Evolutionary conservation across 2,888 invertebrate genomes (phyloP).

Genomic region (Amphipyra tragopoginis): DNA sequence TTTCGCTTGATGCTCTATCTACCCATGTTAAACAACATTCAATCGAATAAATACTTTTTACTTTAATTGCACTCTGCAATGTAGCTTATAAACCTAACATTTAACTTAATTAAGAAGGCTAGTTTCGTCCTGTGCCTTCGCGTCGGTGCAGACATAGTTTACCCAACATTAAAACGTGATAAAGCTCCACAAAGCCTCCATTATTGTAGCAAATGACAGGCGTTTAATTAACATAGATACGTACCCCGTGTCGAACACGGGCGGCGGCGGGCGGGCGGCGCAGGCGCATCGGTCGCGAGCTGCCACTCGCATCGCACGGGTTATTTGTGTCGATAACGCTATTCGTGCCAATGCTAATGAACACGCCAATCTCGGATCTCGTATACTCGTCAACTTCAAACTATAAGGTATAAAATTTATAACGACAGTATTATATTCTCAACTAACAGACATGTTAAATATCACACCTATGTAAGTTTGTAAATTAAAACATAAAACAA

Average conservation of each 20-base stretch:
- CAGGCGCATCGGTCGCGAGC: conserved; percentile 59
- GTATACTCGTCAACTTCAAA: conserved; percentile 69
- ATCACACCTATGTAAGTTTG: conserved; percentile 3
- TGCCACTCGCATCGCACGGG: conserved; percentile 47
- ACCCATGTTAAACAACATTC: conserved; percentile 30
- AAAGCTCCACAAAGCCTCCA: conserved; percentile 47
- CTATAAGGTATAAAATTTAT: conserved; percentile 58
- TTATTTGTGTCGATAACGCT: conserved; percentile 74
- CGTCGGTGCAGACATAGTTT: conserved; percentile 32
- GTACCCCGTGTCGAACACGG: conserved; percentile 56
- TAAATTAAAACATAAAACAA: background rate
- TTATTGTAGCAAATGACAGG: conserved; percentile 60
- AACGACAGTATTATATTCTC: conserved; percentile 55
- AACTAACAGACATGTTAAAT: conserved; percentile 24
- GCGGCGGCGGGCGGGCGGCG: conserved; percentile 56
- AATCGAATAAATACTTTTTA: conserved; percentile 32
- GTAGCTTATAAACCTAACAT: conserved; percentile 24
- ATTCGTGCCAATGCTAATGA: conserved; percentile 83
- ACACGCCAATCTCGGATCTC: conserved; percentile 74
- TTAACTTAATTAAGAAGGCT: conserved; percentile 49
- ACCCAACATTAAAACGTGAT: conserved; percentile 49
- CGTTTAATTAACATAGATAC: conserved; percentile 69
- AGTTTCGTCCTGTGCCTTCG: conserved; percentile 19
- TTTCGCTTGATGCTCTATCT: conserved; percentile 33
- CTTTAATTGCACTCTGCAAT: conserved; percentile 5